Percentiles rank a stretch among this genome's conserved stretches.
These are phyloP conservation scores for Manis javanica DNA, from an alignment of 2,797 vertebrate species.

Conservation along the genomic window DNA sequence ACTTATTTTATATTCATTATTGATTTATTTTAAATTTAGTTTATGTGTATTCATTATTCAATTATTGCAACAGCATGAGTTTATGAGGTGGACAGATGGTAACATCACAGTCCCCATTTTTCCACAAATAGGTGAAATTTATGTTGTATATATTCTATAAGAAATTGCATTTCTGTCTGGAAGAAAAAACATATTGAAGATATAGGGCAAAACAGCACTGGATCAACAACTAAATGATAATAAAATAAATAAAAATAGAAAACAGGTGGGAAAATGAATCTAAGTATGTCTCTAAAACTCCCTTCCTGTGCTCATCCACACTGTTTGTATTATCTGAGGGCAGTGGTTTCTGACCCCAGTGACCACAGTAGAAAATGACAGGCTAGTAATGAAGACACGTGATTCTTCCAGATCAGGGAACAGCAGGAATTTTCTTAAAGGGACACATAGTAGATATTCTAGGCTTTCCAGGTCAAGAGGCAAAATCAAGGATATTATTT, in stretches of 20 bases:
- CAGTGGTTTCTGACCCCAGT: neutral
- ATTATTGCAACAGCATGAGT: neutral
- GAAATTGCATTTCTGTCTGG: conserved; percentile 26
- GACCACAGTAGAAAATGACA: neutral
- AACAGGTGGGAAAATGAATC: neutral
- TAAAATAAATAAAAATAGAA: neutral
- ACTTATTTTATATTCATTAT: neutral
- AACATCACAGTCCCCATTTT: neutral
- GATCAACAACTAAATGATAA: neutral
- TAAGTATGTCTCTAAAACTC: neutral
- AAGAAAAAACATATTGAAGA: neutral
- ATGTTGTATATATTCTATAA: neutral
- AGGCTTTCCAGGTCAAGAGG: neutral
- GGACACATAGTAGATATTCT: neutral
- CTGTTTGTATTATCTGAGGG: neutral
- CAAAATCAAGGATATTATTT: neutral
- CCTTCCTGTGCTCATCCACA: neutral
- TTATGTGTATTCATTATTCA: neutral
- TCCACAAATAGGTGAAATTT: neutral
- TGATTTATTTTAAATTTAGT: conserved; percentile 33
- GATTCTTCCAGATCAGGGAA: neutral
- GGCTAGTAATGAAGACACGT: neutral
- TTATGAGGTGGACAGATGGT: neutral
- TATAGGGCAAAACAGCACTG: neutral
- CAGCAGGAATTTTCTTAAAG: neutral